Evolutionary conservation across 92 coral and sea anemone species (phyloP), one percentile per base, ranked within the genome.

Genomic region (Galaxea fascicularis): DNA sequence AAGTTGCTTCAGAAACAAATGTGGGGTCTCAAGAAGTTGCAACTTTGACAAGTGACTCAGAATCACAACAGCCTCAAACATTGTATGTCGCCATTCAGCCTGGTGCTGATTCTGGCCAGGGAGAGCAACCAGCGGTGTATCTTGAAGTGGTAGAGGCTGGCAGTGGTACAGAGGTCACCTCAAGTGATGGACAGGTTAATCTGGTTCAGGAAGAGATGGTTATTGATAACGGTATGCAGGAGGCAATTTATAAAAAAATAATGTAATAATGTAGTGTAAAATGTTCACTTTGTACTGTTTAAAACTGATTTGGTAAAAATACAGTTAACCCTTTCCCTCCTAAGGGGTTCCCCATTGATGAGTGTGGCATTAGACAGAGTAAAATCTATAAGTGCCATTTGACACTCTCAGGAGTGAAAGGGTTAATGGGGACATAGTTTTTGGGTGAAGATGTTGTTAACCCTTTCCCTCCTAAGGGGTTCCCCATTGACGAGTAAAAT

Each of bases 61-160:
- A 92, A 15, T 63, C 86, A 63, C 71, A 75, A 26, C 92, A 94
- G 59, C 87, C 87, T 21, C 98, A 95, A 82, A 96, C 99, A 18
- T 73, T 96, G 79, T 96, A 96, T 77, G 99, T 96, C 5, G 99
- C 99, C 28, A 96, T 96, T 18, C 99, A 96, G 70, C 99, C 95
- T 7, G 95, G 95, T 7, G 95, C 92, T 85, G 98, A 93, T 60
- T 87, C 94, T 0, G 85, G 90, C 4, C 94, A 95, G 45, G 95
- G 90, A 25, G 98, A 92, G 15, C 98, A 96, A 74, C 99, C 99
- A n/a, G 99, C 99, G 0, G 99, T 96, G 60, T 96, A 94, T 86
- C 95, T 96, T 66, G 99, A 96, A 76, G 99, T 96, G 30, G 99
- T 96, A 58, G 99, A 96, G 78, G 96, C 99, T 65, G 95, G 99